Conservation (phyloP, 2,888 invertebrate species). For the Pimpla rufipes region DNA sequence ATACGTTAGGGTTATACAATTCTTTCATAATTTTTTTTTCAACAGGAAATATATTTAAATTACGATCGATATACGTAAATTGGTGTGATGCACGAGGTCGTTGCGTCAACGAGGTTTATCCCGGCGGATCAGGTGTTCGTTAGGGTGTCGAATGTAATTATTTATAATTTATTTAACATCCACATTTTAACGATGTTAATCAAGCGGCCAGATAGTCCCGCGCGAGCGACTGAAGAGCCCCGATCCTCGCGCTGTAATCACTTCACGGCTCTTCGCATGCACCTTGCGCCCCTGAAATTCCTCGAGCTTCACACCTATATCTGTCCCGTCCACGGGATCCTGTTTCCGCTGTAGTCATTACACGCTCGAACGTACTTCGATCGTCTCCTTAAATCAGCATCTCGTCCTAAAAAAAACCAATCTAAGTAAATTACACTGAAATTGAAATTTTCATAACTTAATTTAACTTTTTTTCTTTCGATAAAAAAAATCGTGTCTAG, state of each 20-base stretch:
- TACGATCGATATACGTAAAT: conserved; percentile 58
- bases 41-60: conserved; percentile 5
- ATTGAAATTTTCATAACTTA: background rate
- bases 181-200: conserved; percentile 78
- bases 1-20: background rate
- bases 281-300: conserved; percentile 36
- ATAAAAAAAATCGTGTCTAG: background rate
- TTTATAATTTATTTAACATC: conserved; percentile 80
- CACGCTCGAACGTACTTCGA: conserved; percentile 12
- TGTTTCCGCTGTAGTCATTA: conserved; percentile 30
- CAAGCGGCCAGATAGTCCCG: conserved; percentile 56
- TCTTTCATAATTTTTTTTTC: background rate
- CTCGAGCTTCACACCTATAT: conserved; percentile 18
- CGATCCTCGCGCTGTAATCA: conserved; percentile 43
- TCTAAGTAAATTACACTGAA: background rate
- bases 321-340: background rate
- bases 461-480: background rate
- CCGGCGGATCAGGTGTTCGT: conserved; percentile 68
- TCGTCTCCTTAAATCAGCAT: background rate
- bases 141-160: conserved; percentile 77
- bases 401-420: too few relatives aligned
- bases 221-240: conserved; percentile 15
- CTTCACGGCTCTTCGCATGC: conserved; percentile 17
- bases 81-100: conserved; percentile 43
- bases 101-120: conserved; percentile 46